Base-by-base conservation (phyloP, 2,113 vertebrate genomes). In the Calidris pugnax region DNA sequence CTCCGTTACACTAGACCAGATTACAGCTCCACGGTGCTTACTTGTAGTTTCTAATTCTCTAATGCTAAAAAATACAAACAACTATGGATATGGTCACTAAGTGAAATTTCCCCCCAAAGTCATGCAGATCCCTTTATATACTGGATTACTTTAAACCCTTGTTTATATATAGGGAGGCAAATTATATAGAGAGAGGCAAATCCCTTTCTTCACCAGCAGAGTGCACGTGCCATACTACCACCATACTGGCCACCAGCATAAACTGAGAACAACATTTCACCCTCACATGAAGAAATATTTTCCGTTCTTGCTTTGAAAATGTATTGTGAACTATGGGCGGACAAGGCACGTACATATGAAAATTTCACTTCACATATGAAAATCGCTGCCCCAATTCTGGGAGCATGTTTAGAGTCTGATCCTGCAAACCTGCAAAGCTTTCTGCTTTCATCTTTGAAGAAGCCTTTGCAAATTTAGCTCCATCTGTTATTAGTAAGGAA, bases 341-440 rank as follows among this genome's bases (percentile, higher is more conserved):
- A 30, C 6, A 12, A 64, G 28, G 24, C 6, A 6, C 32, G 4
- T 20, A 7, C 18, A 2, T 17, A 18, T 39, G 37, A 39, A 39
- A 39, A 66, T 39, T 72, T n/a, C 27, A 26, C 18, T 16, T 45
- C 0, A 4, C 1, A 2, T 0, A 0, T 6, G 6, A 55, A 78
- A 86, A 48, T 26, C 19, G 2, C 30, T 26, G 14, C 66, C 35
- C 35, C 32, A 26, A 26, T 43, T 87, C 53, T 14, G 39, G 50
- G 66, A 56, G 17, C 5, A 2, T 0, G 2, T 16, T 32, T 17
- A 45, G 45, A 50, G 37, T 5, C 43, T 33, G 73, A 51, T 23
- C 56, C 73, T 87, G 30, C 41, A 63, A 75, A 80, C n/a, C 41
- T 85, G 33, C 41, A 63, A 75, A 80, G 32, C 41, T 45, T 39